These are phyloP conservation scores for Gasterosteus aculeatus DNA, from an alignment of 2,113 vertebrate genomes.

Conservation along the genomic window DNA sequence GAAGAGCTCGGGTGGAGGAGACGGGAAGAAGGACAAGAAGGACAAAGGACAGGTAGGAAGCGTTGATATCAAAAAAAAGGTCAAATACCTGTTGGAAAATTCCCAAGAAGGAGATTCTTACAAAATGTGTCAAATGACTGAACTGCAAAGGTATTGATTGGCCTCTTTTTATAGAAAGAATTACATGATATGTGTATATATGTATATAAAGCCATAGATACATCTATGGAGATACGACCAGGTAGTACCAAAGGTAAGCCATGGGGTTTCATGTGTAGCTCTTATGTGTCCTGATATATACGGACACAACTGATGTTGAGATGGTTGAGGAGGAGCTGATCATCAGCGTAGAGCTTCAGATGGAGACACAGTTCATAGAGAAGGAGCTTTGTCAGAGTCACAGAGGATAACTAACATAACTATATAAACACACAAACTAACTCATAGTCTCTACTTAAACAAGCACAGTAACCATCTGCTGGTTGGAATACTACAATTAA, in stretches of 20 bases:
- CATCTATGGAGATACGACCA: too few species aligned
- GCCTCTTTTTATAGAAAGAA: too few species aligned
- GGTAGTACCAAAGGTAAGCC: too few species aligned
- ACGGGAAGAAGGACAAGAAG: conserved; percentile 74
- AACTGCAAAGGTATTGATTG: neutral
- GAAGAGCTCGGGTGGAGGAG: conserved; percentile 86
- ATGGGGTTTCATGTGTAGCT: too few species aligned
- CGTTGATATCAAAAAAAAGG: neutral
- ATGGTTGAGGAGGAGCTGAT: neutral
- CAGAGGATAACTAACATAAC: neutral
- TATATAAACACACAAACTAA: conserved; percentile 8
- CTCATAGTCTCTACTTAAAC: neutral
- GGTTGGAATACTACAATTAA: neutral
- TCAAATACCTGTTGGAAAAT: neutral
- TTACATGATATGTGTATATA: too few species aligned
- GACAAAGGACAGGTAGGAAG: conserved; percentile 66
- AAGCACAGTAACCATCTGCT: neutral
- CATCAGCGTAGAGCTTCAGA: conserved; percentile 36
- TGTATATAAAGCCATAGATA: too few species aligned
- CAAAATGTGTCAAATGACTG: neutral
- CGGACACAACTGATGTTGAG: too few species aligned
- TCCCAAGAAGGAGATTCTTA: neutral
- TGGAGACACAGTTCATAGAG: neutral
- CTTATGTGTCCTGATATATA: too few species aligned
- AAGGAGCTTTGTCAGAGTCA: neutral